Base-by-base conservation (phyloP, 2,113 vertebrate species). In the Clarias macrocephalus region DNA sequence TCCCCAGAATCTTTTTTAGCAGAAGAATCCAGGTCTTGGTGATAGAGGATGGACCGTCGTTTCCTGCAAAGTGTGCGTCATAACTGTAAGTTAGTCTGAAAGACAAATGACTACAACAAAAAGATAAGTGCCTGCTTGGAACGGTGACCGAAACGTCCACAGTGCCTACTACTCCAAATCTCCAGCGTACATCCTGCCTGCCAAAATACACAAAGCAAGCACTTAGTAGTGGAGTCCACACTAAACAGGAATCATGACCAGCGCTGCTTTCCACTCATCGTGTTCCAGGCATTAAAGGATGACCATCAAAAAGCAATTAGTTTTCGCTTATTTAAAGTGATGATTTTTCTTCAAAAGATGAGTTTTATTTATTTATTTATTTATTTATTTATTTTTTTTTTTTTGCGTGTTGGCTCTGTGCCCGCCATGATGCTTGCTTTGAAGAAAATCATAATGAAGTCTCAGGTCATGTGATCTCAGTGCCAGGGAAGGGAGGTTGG, bases 1-100 rank as follows among this genome's bases (percentile, higher is more conserved):
- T 48, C 6, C 48, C 48, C 7, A 48, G 93, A 95, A 96, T 95
- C 1, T 95, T 94, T 95, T 48, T 94, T 93, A 95, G 93, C 90
- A 93, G 88, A 83, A 86, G 88, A 88, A 90, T 90, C 90, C 91
- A 94, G 92, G 92, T 28, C 52, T 63, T 77, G 8, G 88, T 92
- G 89, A 90, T 57, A 65, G 85, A 88, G 5, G 23, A 25, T 3
- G 54, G 59, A 63, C 7, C 18, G 42, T 30, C 25, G 9, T 62
- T 62, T 76, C 33, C 72, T 77, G 21, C 18, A 23, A 56, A 83
- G 65, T 72, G 54, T 37, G 7, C 13, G 10, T 23, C 1, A n/a
- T 33, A 12, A 62, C 18, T 16, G 5, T 62, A n/a, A n/a, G 59
- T 52, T 10, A 72, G 25, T 37, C 65, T 59, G 1, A 12, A 59